These are phyloP conservation scores for Sebastes minor DNA, from an alignment of 2,797 vertebrate species.

Conservation along the genomic window DNA sequence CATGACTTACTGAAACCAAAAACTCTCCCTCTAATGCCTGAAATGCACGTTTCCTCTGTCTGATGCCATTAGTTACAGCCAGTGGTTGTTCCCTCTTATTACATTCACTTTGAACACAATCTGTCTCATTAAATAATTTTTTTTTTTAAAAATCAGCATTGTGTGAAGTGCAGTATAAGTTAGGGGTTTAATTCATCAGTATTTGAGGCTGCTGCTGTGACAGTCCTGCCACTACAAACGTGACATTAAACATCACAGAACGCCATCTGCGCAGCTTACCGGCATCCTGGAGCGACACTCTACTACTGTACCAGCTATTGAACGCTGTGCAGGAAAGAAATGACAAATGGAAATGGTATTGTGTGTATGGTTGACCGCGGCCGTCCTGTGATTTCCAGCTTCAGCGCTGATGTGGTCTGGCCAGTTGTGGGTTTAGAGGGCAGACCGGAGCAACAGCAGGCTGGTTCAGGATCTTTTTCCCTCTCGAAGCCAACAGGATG, in stretches of 20 bases:
- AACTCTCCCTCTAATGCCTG: constrained; percentile 36
- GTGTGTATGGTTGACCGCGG: constrained; percentile 62
- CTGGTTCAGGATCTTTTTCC: constrained; percentile 60
- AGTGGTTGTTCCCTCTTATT: constrained; percentile 62
- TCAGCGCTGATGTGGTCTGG: constrained; percentile 72
- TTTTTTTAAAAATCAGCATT: constrained; percentile 51
- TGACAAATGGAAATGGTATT: constrained; percentile 70
- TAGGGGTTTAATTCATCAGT: constrained; percentile 21
- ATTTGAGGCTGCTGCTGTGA: constrained; percentile 37
- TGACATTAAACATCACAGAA: constrained; percentile 71
- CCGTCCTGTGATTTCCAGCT: constrained; percentile 70
- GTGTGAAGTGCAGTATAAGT: constrained; percentile 43
- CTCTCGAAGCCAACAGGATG: constrained; percentile 71
- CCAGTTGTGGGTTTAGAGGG: constrained; percentile 71
- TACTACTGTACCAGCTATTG: constrained; percentile 26
- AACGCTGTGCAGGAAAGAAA: constrained; percentile 48
- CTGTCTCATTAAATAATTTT: constrained; percentile 63
- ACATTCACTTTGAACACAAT: constrained; percentile 56
- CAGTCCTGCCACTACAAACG: constrained; percentile 58
- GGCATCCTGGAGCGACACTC: constrained; percentile 35
- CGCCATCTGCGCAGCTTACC: constrained; percentile 43
- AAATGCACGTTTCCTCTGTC: constrained; percentile 49
- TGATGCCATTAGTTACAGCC: constrained; percentile 59
- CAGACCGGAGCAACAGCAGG: constrained; percentile 60
- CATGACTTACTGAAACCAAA: constrained; percentile 63